phyloP scores from a whole-genome alignment of 2,113 vertebrate genomes.

The Dissostichus mawsoni region DNA sequence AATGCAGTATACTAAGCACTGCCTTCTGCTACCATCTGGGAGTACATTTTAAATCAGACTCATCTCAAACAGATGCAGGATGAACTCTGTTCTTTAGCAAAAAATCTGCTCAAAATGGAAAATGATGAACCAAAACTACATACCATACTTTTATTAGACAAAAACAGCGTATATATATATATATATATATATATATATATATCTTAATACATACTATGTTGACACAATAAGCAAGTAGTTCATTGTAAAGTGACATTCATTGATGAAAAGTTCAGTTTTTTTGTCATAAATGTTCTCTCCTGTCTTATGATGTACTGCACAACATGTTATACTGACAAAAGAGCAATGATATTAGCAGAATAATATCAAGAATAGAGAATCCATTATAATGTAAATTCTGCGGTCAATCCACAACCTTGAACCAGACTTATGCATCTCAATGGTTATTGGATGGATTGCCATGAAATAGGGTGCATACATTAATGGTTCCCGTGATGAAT shows the following conservation, averaged over 20 bases:
- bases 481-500: not conserved
- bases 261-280: not conserved
- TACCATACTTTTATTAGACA: not conserved
- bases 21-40: conserved; percentile 58
- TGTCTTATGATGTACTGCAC: not conserved
- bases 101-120: not conserved
- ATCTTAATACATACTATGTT: not conserved
- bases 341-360: not conserved
- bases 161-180: not conserved
- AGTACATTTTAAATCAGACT: conserved; percentile 26
- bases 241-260: too few relatives aligned
- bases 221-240: not conserved
- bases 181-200: not conserved
- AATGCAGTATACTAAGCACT: conserved; percentile 14
- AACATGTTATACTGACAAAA: not conserved
- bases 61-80: conserved; percentile 31
- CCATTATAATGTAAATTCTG: not conserved
- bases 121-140: conserved; percentile 6
- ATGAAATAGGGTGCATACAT: not conserved
- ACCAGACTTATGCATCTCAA: not conserved
- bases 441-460: not conserved
- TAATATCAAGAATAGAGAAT: too few relatives aligned
- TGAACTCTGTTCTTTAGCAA: conserved; percentile 14
- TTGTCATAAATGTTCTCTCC: not conserved
- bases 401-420: not conserved